Evolutionary conservation across 2,888 invertebrate species (phyloP), one percentile per base, ranked within the genome.

Genomic region (Cryptocheilus praepositus): DNA sequence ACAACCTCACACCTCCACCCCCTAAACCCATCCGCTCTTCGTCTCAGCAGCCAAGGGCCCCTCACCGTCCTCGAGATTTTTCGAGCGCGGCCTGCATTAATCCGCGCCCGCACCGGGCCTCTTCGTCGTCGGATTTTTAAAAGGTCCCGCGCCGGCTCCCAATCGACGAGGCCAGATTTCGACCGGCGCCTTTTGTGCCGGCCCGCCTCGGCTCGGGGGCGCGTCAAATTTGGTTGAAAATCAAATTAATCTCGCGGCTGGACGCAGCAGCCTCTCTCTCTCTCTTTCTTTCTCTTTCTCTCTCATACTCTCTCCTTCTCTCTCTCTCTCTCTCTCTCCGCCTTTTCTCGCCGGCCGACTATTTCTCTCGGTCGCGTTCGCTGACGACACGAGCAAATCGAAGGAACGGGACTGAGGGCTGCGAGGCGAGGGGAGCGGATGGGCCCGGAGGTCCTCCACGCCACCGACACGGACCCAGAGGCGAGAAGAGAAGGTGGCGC

Each of bases 221-320:
- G 83, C 85, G 85, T 85, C 85, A 84, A 85, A 85, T 85, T 85
- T 85, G 85, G 77, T 85, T 85, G 83, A 85, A 85, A 85, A 85
- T 85, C 84, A 85, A 85, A 85, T 85, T 85, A 85, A 85, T 85
- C 85, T 85, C 84, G 81, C 82, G 85, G 81, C 80, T 83, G 82
- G 81, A 70, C 76, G 77, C 77, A 76, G 78, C 76, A 73, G 59
- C 75, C 76, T 74, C 72, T 69, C 21, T 46, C 25, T 46, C 46
- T 36, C 46, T 59, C 51, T 21, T 11, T 49, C 51, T 59, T 25
- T 18, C 16, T 28, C 11, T 58, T 46, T 44, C 19, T 57, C 19
- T 57, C 53, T 53, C 25, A 7, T 53, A 22, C 22, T 11, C 36
- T 2, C 8, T 21, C 64, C 54, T 63, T 69, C 58, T 51, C 53